Percentiles rank a stretch among this genome's conserved stretches.
phyloP scores from a whole-genome alignment of 2,113 vertebrate genomes.

The Tachysurus fulvidraco region DNA sequence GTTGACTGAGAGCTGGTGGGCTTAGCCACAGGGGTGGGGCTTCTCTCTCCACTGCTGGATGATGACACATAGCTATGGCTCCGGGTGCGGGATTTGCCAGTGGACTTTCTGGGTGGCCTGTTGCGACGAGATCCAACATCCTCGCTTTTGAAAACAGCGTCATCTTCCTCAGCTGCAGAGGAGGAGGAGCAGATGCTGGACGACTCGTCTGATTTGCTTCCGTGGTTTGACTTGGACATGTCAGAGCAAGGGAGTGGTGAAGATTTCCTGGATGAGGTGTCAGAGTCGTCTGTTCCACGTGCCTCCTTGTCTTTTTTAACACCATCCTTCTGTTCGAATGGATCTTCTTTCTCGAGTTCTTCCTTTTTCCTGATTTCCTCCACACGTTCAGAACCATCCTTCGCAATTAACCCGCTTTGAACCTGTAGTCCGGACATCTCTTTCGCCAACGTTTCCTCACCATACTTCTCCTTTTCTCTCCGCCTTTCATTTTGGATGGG shows the following conservation, averaged over 20 bases:
- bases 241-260: slow-evolving; percentile 9
- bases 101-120: slow-evolving; percentile 66
- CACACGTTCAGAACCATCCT: not conserved
- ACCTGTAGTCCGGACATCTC: slow-evolving; percentile 8
- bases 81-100: slow-evolving; percentile 61
- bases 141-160: slow-evolving; percentile 36
- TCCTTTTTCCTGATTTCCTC: not conserved
- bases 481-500: not conserved
- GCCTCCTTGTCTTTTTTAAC: not conserved
- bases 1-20: slow-evolving; percentile 43
- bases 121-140: slow-evolving; percentile 68
- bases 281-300: not conserved
- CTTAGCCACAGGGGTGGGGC: slow-evolving; percentile 55
- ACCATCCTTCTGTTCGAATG: not conserved
- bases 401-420: not conserved
- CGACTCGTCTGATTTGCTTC: slow-evolving; percentile 57
- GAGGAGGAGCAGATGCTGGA: slow-evolving; percentile 49
- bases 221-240: slow-evolving; percentile 48
- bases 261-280: slow-evolving; percentile 19
- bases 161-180: slow-evolving; percentile 66
- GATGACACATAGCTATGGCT: slow-evolving; percentile 70
- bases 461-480: not conserved
- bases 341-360: not conserved
- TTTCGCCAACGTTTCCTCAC: not conserved
- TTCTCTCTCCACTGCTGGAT: slow-evolving; percentile 62